A percentile compares a stretch with the other conserved stretches of the same genome.
These are phyloP conservation scores for Amblyornis subalaris DNA, from an alignment of 2,113 vertebrate genomes.

Conservation along the genomic window DNA sequence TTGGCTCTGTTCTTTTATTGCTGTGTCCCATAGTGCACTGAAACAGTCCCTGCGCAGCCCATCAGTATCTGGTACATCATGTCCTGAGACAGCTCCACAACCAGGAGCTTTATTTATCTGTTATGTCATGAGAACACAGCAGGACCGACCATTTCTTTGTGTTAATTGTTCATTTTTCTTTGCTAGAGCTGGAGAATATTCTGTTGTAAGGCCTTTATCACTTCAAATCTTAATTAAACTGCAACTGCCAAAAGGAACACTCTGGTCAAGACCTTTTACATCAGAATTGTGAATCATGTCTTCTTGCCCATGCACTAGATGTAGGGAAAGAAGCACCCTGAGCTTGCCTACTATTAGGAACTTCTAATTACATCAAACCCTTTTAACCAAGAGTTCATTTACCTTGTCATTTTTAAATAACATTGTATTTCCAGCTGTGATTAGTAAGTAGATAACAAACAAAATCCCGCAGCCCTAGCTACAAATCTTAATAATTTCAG, in stretches of 20 bases:
- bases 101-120: neutral
- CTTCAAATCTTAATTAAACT: rapidly evolving
- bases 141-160: neutral
- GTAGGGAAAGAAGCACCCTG: neutral
- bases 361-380: neutral
- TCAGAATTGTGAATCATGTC: neutral
- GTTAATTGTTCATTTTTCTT: neutral
- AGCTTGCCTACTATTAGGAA: neutral
- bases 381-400: neutral
- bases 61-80: neutral
- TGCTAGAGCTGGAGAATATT: neutral
- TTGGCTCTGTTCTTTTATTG: neutral
- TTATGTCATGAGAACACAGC: neutral
- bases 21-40: neutral
- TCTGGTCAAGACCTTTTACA: neutral
- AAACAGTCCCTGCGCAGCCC: neutral
- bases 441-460: neutral
- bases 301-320: neutral
- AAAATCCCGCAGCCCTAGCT: neutral
- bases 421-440: neutral
- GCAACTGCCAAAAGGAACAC: neutral
- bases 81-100: neutral
- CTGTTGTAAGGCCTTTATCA: neutral
- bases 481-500: neutral
- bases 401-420: neutral